phyloP scores from a whole-genome alignment of 2,888 invertebrate species.

The Dasysyrphus albostriatus region DNA sequence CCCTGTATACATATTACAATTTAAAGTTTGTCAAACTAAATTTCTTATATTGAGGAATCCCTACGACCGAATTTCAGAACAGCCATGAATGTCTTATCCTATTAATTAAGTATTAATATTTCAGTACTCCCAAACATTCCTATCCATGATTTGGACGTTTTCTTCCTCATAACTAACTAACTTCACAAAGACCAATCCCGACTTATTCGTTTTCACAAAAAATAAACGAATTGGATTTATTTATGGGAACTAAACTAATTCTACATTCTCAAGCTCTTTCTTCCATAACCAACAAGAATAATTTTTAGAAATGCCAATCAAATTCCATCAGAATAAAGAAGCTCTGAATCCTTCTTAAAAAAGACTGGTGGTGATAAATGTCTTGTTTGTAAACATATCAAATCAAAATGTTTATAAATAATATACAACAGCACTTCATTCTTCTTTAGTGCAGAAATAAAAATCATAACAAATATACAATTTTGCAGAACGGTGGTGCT shows the following conservation, averaged over 20 bases:
- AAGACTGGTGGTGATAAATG: constrained; percentile 25
- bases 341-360: neutral
- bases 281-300: neutral
- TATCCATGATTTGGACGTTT: neutral
- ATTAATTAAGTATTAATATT: too few relatives aligned
- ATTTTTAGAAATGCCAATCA: constrained; percentile 27
- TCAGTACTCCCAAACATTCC: neutral
- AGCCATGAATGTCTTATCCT: too few relatives aligned
- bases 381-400: constrained; percentile 54
- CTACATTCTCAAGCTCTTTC: constrained; percentile 24
- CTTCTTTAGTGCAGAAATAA: constrained; percentile 33
- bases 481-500: constrained; percentile 4
- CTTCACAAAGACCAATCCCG: neutral
- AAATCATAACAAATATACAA: constrained; percentile 25
- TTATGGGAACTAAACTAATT: constrained; percentile 17
- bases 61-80: too few relatives aligned
- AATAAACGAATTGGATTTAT: neutral
- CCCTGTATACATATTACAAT: too few relatives aligned
- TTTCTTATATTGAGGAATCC: too few relatives aligned
- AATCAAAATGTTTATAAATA: constrained; percentile 51
- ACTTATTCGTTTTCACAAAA: neutral
- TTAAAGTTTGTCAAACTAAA: too few relatives aligned
- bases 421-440: constrained; percentile 39
- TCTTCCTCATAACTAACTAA: neutral
- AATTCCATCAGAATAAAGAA: neutral